Base-by-base conservation (phyloP, 2,113 vertebrate species). In the Rhagologus leucostigma region DNA sequence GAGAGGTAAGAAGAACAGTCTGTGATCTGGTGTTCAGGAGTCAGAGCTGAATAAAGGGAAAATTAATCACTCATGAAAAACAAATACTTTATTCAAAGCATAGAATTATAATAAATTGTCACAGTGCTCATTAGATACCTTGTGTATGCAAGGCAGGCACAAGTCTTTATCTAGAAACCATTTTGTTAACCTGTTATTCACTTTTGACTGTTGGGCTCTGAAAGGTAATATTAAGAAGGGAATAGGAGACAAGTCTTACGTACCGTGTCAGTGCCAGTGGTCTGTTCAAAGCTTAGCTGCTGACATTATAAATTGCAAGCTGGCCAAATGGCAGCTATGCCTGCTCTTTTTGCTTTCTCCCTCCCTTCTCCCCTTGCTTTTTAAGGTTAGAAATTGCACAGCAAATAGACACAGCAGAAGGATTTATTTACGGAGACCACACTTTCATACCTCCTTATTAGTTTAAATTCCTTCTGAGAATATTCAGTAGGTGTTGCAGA, bases 1-100 rank as follows among this genome's bases (percentile, higher is more conserved):
- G 9, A 84, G 39, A 84, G 13, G 35, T 41, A 41, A 56, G n/a
- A 73, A 87, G 79, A 95, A 71, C 89, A 80, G 29, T 62, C 37
- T 68, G 68, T 90, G 56, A 56, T 63, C 46, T 76, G 17, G 46
- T 64, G 35, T 59, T 39, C 19, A 1, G 44, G 65, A 90, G 42
- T 49, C 30, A 81, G 44, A 80, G 46, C 26, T 47, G 80, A 74
- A 92, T 68, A 93, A 92, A 82, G 13, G 68, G 32, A 50, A 81
- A 77, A 91, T 55, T 65, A 92, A 81, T 92, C 55, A 74, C 29
- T 90, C 42, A 9, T 81, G 75, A 30, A 70, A 94, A 96, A 52
- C 24, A 77, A 92, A 69, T 78, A 5, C 65, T 93, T 84, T 62
- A 82, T 79, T 95, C 57, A 84, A 76, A 92, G 39, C 20, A 57